A percentile compares a stretch with the other conserved stretches of the same genome.
Evolutionary conservation across 2,113 vertebrate genomes (phyloP).

Genomic region (Psilopsiagon aurifrons): DNA sequence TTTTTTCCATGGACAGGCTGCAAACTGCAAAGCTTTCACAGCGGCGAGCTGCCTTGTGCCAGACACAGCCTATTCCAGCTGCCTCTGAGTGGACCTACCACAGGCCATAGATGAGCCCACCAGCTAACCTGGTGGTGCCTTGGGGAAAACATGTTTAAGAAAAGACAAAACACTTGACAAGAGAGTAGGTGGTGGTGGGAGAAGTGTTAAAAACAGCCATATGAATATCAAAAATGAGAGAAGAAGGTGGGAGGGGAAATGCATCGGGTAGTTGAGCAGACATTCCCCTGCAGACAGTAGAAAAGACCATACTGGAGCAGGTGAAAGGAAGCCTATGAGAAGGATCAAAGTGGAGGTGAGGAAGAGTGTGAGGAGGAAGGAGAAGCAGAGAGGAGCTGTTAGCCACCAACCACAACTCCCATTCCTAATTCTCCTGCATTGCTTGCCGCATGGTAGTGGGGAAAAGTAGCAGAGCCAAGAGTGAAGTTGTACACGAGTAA

Average conservation of each 20-base stretch:
- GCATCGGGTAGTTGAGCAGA: neutral
- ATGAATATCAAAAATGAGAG: neutral
- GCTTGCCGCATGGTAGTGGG: fast-evolving
- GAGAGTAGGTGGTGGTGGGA: neutral
- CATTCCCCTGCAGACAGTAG: neutral
- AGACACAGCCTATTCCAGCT: neutral
- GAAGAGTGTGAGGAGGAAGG: neutral
- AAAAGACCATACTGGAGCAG: neutral
- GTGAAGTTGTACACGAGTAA: fast-evolving
- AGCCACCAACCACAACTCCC: neutral
- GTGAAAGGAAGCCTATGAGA: neutral
- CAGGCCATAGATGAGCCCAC: neutral
- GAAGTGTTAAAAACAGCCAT: neutral
- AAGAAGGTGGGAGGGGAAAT: neutral
- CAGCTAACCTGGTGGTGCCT: neutral
- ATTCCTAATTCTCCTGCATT: no score
- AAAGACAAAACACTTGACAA: neutral
- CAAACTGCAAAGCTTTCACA: neutral
- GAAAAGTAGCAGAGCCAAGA: neutral
- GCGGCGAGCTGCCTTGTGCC: fast-evolving
- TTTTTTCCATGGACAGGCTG: neutral
- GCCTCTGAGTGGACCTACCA: neutral
- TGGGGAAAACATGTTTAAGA: neutral
- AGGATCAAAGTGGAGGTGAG: neutral
- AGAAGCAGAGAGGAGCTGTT: fast-evolving